phyloP scores from a whole-genome alignment of 2,888 invertebrate genomes.

The Piscicola geometra region DNA sequence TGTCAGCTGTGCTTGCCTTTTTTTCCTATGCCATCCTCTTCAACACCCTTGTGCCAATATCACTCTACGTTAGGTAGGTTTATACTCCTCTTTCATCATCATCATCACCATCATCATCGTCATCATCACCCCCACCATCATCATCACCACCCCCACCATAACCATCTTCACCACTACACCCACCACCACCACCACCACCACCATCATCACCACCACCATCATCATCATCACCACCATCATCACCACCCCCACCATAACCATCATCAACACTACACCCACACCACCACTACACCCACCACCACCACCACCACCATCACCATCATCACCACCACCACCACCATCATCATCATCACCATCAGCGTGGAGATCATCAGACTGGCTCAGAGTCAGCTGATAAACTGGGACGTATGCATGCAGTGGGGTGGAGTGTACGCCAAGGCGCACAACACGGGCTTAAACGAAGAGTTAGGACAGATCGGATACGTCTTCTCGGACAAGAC shows the following conservation, averaged over 20 bases:
- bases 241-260: too few species aligned
- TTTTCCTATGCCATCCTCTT: constrained; percentile 30
- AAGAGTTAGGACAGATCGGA: constrained; percentile 96
- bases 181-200: too few species aligned
- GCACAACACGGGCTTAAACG: constrained; percentile 93
- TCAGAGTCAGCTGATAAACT: constrained; percentile 22
- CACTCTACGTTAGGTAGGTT: constrained; percentile 34
- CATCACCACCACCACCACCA: constrained; percentile 11
- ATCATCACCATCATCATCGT: too few species aligned
- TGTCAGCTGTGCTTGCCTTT: constrained; percentile 21
- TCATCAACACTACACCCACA: too few species aligned
- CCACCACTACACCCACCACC: too few species aligned
- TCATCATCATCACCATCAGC: constrained; percentile 34
- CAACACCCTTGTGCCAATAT: constrained; percentile 35
- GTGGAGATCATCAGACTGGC: constrained; percentile 26
- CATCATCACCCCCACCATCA: too few species aligned
- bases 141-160: too few species aligned
- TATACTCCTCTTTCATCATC: background rate
- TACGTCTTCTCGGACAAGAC: constrained; percentile 99
- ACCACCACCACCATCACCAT: constrained; percentile 18
- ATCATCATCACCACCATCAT: too few species aligned
- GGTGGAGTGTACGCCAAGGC: constrained; percentile 74
- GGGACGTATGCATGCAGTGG: constrained; percentile 15
- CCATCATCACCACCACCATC: too few species aligned
- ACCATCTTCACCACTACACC: too few species aligned